Conservation (phyloP, 2,113 vertebrate species). For the Lipophrys pholis region DNA sequence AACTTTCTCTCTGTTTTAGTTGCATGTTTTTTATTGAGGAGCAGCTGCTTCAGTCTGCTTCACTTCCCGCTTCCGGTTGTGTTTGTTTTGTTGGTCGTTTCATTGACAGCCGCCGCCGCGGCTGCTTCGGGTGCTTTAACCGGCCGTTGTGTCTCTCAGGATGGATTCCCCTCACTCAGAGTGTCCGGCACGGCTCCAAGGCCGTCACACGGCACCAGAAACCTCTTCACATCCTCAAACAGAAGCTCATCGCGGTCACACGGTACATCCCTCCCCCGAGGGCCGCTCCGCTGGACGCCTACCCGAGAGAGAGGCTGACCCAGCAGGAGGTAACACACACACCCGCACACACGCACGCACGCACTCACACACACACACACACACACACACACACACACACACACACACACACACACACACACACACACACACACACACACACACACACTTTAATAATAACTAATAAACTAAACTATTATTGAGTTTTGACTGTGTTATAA, state of each 20-base stretch:
- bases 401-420: neutral
- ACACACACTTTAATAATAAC: too few species aligned
- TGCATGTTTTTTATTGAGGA: rapidly evolving
- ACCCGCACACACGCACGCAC: neutral
- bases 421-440: too few species aligned
- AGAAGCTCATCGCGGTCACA: slow-evolving; percentile 93
- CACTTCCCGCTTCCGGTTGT: too few species aligned
- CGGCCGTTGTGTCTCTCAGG: slow-evolving; percentile 70
- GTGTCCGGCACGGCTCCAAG: slow-evolving; percentile 89
- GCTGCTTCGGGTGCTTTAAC: neutral
- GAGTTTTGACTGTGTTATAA: too few species aligned
- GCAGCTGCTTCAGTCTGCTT: too few species aligned
- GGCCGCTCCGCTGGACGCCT: slow-evolving; percentile 72
- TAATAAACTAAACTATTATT: too few species aligned
- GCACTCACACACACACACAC: too few species aligned
- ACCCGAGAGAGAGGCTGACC: slow-evolving; percentile 18
- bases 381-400: too few species aligned
- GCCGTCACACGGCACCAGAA: slow-evolving; percentile 91
- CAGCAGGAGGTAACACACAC: slow-evolving; percentile 78
- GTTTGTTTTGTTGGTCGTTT: neutral
- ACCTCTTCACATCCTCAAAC: slow-evolving; percentile 88
- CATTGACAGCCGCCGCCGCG: neutral
- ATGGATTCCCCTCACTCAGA: slow-evolving; percentile 85
- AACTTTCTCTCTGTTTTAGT: neutral
- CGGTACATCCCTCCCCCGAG: slow-evolving; percentile 86